Evolutionary conservation across 2,888 invertebrate genomes (phyloP).

Genomic region (Chymomyza amoena): DNA sequence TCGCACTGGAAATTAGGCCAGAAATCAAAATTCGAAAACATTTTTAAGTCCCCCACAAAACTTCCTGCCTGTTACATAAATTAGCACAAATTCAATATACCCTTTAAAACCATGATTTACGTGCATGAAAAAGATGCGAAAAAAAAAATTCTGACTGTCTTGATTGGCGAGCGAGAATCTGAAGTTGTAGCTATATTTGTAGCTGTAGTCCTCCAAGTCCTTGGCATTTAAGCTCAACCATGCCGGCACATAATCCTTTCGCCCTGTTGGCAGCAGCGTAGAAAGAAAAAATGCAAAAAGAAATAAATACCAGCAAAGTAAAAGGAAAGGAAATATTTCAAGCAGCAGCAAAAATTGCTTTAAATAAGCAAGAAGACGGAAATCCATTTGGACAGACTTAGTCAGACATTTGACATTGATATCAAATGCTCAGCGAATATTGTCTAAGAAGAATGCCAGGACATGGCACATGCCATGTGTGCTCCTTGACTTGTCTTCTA

Average conservation of each 20-base stretch:
- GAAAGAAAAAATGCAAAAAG: constrained; percentile 24
- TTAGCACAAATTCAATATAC: not conserved
- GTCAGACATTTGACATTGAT: constrained; percentile 62
- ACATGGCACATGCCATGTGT: not conserved
- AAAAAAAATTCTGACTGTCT: not conserved
- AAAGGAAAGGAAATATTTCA: constrained; percentile 39
- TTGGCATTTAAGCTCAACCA: not conserved
- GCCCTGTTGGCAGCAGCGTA: constrained; percentile 14
- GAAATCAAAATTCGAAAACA: too few species aligned
- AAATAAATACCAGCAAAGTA: not conserved
- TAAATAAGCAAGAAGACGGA: constrained; percentile 39
- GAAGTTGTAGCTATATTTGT: not conserved
- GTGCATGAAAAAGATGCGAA: constrained; percentile 12
- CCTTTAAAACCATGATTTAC: constrained; percentile 12
- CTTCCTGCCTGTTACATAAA: not conserved
- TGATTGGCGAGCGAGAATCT: not conserved
- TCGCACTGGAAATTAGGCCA: too few species aligned
- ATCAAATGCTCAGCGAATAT: constrained; percentile 60
- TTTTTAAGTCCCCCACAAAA: too few species aligned
- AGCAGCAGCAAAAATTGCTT: constrained; percentile 46
- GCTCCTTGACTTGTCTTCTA: not conserved
- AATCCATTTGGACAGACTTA: not conserved
- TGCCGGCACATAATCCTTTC: constrained; percentile 58
- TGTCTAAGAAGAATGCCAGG: constrained; percentile 35
- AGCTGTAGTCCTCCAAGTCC: not conserved